These are phyloP conservation scores for Monodelphis domestica DNA, from an alignment of 2,797 vertebrate species.

Conservation along the genomic window DNA sequence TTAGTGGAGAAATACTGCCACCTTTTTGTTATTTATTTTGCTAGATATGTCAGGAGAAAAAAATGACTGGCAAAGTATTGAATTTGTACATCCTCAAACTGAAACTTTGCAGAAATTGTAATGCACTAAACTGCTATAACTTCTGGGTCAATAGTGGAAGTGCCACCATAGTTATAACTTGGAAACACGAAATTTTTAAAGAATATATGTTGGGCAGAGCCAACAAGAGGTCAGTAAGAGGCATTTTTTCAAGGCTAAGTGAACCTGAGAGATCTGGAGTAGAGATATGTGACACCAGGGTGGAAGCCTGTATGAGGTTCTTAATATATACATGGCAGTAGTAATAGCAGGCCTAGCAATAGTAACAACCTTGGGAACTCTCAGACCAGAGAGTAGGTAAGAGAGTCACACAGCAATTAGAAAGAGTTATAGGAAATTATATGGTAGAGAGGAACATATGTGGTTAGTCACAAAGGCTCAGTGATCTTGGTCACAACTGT, in stretches of 20 bases:
- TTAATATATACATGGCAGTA: neutral
- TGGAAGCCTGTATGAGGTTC: neutral
- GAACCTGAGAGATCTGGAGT: neutral
- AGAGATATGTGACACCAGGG: neutral
- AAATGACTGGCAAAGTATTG: slow-evolving; percentile 48
- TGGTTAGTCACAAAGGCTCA: no score
- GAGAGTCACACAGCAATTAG: no score
- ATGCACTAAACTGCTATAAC: slow-evolving; percentile 32
- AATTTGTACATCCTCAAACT: slow-evolving; percentile 50
- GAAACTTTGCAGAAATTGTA: slow-evolving; percentile 56
- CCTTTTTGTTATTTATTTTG: slow-evolving; percentile 74
- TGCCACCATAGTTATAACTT: slow-evolving; percentile 6
- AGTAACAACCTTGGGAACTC: no score
- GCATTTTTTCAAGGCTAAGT: neutral
- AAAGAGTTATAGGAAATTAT: no score
- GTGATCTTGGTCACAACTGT: no score
- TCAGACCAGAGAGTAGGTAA: no score
- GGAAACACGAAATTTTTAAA: slow-evolving; percentile 37
- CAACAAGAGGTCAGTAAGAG: neutral
- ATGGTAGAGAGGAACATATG: no score
- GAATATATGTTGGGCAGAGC: slow-evolving; percentile 38
- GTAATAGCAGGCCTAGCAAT: neutral
- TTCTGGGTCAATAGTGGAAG: slow-evolving; percentile 30
- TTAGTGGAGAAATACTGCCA: slow-evolving; percentile 69
- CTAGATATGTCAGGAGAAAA: slow-evolving; percentile 58